These are phyloP conservation scores for Dorcus hopei DNA, from an alignment of 2,888 invertebrate genomes.

Conservation along the genomic window DNA sequence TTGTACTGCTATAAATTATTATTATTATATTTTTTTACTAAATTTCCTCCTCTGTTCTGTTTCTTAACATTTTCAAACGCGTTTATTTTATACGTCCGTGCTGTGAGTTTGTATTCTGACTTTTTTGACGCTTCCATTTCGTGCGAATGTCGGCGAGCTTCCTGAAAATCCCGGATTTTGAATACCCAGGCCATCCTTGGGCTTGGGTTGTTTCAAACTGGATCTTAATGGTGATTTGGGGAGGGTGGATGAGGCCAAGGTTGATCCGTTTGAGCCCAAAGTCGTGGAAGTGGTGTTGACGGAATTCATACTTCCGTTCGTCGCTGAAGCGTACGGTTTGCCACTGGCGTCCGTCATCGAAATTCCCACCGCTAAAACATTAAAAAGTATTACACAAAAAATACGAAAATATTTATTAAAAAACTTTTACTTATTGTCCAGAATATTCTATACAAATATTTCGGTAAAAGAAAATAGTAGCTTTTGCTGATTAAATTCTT, in stretches of 20 bases:
- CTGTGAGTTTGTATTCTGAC: slow-evolving; percentile 89
- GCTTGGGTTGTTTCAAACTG: slow-evolving; percentile 78
- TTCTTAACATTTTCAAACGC: background rate
- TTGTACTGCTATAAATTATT: too few species aligned
- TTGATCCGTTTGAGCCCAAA: slow-evolving; percentile 58
- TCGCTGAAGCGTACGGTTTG: slow-evolving; percentile 67
- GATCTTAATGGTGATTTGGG: slow-evolving; percentile 68
- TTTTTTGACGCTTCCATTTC: slow-evolving; percentile 87
- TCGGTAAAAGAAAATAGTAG: too few species aligned
- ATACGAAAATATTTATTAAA: too few species aligned
- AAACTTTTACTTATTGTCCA: too few species aligned
- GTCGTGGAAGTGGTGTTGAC: slow-evolving; percentile 70
- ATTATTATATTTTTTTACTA: too few species aligned
- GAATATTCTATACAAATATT: too few species aligned
- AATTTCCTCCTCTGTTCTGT: background rate
- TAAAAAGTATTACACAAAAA: too few species aligned
- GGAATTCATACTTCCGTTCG: slow-evolving; percentile 64
- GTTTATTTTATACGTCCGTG: slow-evolving; percentile 69
- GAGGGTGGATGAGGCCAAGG: slow-evolving; percentile 49
- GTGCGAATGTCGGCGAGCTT: slow-evolving; percentile 76
- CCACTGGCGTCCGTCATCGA: slow-evolving; percentile 87
- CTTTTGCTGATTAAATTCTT: too few species aligned
- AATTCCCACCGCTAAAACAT: slow-evolving; percentile 46
- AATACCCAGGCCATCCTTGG: slow-evolving; percentile 71
- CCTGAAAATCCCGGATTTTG: slow-evolving; percentile 84